Evolutionary conservation across 2,888 invertebrate genomes (phyloP), one percentile per base, ranked within the genome.

Genomic region (Limnephilus rhombicus): DNA sequence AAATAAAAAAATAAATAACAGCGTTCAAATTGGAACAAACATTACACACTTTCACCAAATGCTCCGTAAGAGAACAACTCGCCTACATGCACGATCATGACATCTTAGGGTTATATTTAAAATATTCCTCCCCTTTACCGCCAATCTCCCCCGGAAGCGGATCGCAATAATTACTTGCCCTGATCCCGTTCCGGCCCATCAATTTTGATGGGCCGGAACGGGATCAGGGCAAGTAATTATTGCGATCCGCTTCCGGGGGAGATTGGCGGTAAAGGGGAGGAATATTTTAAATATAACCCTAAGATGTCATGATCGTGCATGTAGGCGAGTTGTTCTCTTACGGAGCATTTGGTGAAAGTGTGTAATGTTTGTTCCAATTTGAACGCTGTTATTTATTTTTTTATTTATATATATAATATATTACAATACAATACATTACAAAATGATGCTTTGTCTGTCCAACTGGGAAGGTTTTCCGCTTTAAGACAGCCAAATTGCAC

Each of bases 121-220:
- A 24, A n/a, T 68, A 24, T 68, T 68, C 68, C 68, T 9, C 68
- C 68, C 37, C 82, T 34, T 18, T 49, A n/a, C 15, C 29, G 29
- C 41, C 80, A 89, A 82, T 45, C 24, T 49, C 29, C 53, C 86
- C 80, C 53, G 85, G 85, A 80, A 86, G 86, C 88, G 24, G 81
- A 88, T 80, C 83, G 92, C 88, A 90, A 83, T 90, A 90, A 87
- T 68, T 68, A n/a, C 68, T 68, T 24, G 68, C n/a, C 92, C 88
- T 80, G 34, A 80, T 29, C 68, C 87, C 88, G 90, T 88, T 92
- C 49, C 90, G 85, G 82, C 82, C 82, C 92, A 92, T 92, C 92
- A 85, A 92, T 92, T 37, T 92, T 85, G 92, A 92, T 92, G 92
- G 82, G 82, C 82, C 85, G 90, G 49, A 92, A 88, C 90, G 88